phyloP scores from a whole-genome alignment of 2,797 vertebrate species.

The Danio tinwini region DNA sequence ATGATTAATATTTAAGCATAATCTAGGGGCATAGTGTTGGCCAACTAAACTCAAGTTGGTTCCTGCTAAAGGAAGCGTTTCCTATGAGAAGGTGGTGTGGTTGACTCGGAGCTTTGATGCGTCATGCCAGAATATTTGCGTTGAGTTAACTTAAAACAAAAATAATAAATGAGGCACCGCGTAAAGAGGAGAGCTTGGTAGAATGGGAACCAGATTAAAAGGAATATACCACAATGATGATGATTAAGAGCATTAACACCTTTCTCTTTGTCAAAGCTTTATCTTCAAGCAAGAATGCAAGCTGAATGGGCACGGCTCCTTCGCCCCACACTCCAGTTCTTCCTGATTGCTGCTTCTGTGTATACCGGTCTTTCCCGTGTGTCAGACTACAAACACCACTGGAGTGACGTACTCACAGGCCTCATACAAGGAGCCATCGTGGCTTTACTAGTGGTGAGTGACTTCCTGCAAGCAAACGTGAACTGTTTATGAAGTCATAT shows the following conservation, averaged over 20 bases:
- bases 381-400: conserved; percentile 98
- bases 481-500: no score
- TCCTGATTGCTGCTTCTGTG: conserved; percentile 86
- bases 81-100: neutral
- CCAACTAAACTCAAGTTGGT: neutral
- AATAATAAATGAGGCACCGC: neutral
- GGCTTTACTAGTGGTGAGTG: conserved; percentile 89
- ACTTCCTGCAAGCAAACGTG: no score
- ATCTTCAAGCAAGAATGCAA: conserved; percentile 92
- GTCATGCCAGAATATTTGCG: neutral
- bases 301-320: conserved; percentile 91
- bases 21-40: neutral
- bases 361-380: conserved; percentile 94
- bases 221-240: neutral
- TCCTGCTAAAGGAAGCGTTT: neutral
- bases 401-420: conserved; percentile 93
- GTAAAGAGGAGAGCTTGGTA: neutral
- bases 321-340: conserved; percentile 92
- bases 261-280: conserved; percentile 79
- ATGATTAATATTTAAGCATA: conserved; percentile 25
- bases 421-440: conserved; percentile 92
- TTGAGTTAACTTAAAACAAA: no score
- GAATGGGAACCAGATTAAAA: neutral
- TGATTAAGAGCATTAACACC: neutral
- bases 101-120: neutral